Conservation (phyloP, 2,797 vertebrate genomes). For the Synanceia verrucosa region DNA sequence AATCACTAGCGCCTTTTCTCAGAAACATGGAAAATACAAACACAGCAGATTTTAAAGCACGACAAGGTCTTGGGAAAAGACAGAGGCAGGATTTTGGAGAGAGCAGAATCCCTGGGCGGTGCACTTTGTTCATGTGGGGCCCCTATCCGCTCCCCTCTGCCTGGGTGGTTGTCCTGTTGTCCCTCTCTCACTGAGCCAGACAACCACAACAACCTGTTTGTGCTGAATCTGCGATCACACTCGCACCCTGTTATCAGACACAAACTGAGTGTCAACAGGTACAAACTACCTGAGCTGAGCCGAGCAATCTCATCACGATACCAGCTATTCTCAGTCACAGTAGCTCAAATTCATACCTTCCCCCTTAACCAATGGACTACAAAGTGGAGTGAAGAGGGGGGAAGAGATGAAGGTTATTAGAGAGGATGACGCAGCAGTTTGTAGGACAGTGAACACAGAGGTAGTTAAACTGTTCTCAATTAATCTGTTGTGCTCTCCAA, state of each 20-base stretch:
- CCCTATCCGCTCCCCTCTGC: constrained; percentile 43
- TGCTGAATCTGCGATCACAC: constrained; percentile 59
- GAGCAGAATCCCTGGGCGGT: constrained; percentile 45
- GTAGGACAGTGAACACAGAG: constrained; percentile 54
- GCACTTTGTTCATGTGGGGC: constrained; percentile 63
- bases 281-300: constrained; percentile 18
- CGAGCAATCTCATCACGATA: background rate
- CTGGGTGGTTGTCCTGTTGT: constrained; percentile 40
- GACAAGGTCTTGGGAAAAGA: constrained; percentile 67
- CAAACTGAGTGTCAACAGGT: constrained; percentile 61
- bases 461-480: constrained; percentile 44
- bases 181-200: constrained; percentile 45
- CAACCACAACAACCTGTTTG: constrained; percentile 64
- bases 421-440: constrained; percentile 78
- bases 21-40: constrained; percentile 66
- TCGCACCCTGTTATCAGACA: constrained; percentile 32
- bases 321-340: background rate
- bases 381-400: constrained; percentile 46
- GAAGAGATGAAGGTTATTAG: constrained; percentile 58
- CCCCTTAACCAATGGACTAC: background rate
- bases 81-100: constrained; percentile 20
- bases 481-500: constrained; percentile 50
- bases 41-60: constrained; percentile 64
- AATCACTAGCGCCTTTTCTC: constrained; percentile 48
- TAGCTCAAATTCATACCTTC: background rate